Base-by-base conservation (phyloP, 2,797 vertebrate species). In the Acanthopagrus latus region DNA sequence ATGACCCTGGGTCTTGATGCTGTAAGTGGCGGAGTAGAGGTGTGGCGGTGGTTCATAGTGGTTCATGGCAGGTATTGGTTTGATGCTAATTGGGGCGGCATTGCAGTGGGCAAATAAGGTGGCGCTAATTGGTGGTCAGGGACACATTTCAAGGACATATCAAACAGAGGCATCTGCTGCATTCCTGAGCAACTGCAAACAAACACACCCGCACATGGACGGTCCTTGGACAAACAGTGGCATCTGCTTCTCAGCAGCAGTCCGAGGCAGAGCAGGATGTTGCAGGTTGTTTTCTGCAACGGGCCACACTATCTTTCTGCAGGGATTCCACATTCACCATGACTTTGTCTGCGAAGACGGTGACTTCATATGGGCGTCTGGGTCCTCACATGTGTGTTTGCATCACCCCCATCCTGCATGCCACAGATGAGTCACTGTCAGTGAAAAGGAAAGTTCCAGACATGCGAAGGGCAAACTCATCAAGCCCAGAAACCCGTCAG, bases 91-190 rank as follows among this genome's bases (percentile, higher is more conserved):
- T 91, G 89, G 86, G 81, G 84, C 75, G 25, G 77, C 84, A 75
- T 65, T 82, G 78, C 89, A 82, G 79, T 78, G 85, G 85, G 81
- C 86, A 86, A 89, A 86, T 88, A 83, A 71, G 84, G 70, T 76
- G 79, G 77, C 50, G 58, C 86, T 91, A 92, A 94, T 93, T 93
- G 87, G 81, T 23, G 84, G 91, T 90, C 84, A 80, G 81, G 80
- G 93, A 92, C 73, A 86, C 81, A 76, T 92, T 90, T 93, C 91
- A 95, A 95, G 93, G 93, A 93, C 92, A 80, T 82, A 80, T 87
- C 86, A 85, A 89, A 87, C 84, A 82, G 80, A 88, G 83, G 86
- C 91, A 93, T 92, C 88, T 93, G 90, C 79, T 52, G 43, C 76
- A 85, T 83, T 82, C 74, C 77, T 51, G 60, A 76, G 78, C 51